Evolutionary conservation across 2,888 invertebrate species (phyloP).

Genomic region (Julus scanicus): DNA sequence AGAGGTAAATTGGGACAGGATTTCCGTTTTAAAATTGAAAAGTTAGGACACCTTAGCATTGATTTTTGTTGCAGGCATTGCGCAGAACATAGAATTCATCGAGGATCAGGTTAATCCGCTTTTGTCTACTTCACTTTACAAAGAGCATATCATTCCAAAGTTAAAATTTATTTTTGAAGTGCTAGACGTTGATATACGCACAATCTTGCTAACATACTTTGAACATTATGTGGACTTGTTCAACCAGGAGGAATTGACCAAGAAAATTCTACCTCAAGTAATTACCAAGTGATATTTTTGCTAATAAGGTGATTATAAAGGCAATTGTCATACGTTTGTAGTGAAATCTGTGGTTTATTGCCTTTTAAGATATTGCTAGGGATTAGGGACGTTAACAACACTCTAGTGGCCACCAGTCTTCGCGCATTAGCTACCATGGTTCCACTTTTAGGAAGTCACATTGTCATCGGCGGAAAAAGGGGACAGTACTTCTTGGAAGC

Average conservation of each 20-base stretch:
- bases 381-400: constrained; percentile 86
- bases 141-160: constrained; percentile 76
- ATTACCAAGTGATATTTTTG: constrained; percentile 43
- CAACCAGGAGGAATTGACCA: constrained; percentile 79
- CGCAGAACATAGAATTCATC: not conserved
- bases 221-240: constrained; percentile 79
- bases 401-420: constrained; percentile 82
- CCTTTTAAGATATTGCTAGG: constrained; percentile 78
- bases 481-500: constrained; percentile 87
- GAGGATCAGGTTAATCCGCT: constrained; percentile 67
- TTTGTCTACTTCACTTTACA: constrained; percentile 77
- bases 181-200: constrained; percentile 83
- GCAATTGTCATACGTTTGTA: not conserved
- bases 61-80: not conserved
- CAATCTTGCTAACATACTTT: constrained; percentile 82
- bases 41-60: not conserved
- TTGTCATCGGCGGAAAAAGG: constrained; percentile 85
- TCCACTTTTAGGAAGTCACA: constrained; percentile 83
- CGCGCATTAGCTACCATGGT: constrained; percentile 85
- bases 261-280: constrained; percentile 85
- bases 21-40: not conserved
- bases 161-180: constrained; percentile 79
- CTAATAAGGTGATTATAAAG: no score
- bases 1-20: constrained; percentile 70
- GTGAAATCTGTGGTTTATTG: not conserved